phyloP scores from a whole-genome alignment of 92 coral and sea anemone species.

The Epizoanthus ramosus region DNA sequence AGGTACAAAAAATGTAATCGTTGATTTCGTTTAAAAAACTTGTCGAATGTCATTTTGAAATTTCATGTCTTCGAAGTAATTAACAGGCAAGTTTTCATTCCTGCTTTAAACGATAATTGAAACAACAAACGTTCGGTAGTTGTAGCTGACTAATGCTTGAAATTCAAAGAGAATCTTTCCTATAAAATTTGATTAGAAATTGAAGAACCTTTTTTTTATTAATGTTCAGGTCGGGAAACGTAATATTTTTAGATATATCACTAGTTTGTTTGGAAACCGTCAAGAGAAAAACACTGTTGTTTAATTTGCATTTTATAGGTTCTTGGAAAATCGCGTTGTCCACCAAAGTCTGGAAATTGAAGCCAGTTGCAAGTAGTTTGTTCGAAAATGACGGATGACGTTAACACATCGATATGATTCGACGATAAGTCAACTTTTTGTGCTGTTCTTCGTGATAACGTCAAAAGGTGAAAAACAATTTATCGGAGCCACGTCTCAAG shows the following conservation, averaged over 20 bases:
- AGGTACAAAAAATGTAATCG: not conserved
- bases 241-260: conserved; percentile 2
- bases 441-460: too few species aligned
- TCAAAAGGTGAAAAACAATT: not conserved
- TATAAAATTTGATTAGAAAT: not conserved
- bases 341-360: not conserved
- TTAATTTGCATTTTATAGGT: conserved; percentile 36
- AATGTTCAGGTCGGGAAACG: not conserved
- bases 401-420: too few species aligned
- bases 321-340: not conserved
- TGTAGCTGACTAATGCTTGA: not conserved
- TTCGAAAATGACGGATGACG: too few species aligned
- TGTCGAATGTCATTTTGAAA: conserved; percentile 31
- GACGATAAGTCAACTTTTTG: too few species aligned
- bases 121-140: not conserved
- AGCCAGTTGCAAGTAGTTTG: not conserved
- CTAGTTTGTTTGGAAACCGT: not conserved
- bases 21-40: not conserved
- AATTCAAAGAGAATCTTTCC: not conserved
- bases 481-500: not conserved
- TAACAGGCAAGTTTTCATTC: conserved; percentile 10
- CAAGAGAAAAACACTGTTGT: not conserved
- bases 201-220: not conserved
- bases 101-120: conserved; percentile 5
- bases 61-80: not conserved